Evolutionary conservation across 2,888 invertebrate genomes (phyloP).

Genomic region (Atherix ibis): DNA sequence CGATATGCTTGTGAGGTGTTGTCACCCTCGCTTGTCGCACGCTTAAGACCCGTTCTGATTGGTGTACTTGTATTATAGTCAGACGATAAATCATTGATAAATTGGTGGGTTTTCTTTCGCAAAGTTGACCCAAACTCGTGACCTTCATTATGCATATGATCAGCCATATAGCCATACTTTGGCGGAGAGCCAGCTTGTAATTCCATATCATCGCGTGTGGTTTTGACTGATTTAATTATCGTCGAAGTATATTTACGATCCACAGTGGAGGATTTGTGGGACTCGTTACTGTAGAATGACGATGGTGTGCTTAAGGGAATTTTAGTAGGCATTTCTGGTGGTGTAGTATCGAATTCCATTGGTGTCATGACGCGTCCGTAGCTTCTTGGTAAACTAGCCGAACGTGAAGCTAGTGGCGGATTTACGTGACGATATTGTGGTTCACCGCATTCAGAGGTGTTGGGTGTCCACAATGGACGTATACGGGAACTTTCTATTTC

Average conservation of each 20-base stretch:
- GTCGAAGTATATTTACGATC: constrained; percentile 18
- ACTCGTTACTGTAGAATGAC: constrained; percentile 5
- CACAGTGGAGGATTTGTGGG: constrained; percentile 21
- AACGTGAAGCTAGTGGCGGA: constrained; percentile 36
- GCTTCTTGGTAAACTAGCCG: constrained; percentile 37
- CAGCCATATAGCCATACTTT: constrained; percentile 39
- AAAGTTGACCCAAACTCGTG: constrained; percentile 50
- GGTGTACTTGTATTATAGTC: constrained; percentile 37
- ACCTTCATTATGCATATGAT: constrained; percentile 37
- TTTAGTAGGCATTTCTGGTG: constrained; percentile 33
- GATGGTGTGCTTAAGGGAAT: constrained; percentile 21
- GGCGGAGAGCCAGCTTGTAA: constrained; percentile 43
- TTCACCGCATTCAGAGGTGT: constrained; percentile 40
- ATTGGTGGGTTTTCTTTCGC: constrained; percentile 50
- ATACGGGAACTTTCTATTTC: constrained; percentile 46
- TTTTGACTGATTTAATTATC: constrained; percentile 14
- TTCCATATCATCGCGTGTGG: constrained; percentile 24
- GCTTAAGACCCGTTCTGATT: constrained; percentile 28
- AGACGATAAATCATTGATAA: constrained; percentile 45
- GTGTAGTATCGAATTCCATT: constrained; percentile 43
- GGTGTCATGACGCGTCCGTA: constrained; percentile 40
- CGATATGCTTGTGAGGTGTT: constrained; percentile 48
- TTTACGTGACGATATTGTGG: constrained; percentile 45
- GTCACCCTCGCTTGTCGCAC: constrained; percentile 31
- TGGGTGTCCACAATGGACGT: constrained; percentile 47